phyloP scores from a whole-genome alignment of 1,140 invertebrate genomes.

The Micrasema minimum region DNA sequence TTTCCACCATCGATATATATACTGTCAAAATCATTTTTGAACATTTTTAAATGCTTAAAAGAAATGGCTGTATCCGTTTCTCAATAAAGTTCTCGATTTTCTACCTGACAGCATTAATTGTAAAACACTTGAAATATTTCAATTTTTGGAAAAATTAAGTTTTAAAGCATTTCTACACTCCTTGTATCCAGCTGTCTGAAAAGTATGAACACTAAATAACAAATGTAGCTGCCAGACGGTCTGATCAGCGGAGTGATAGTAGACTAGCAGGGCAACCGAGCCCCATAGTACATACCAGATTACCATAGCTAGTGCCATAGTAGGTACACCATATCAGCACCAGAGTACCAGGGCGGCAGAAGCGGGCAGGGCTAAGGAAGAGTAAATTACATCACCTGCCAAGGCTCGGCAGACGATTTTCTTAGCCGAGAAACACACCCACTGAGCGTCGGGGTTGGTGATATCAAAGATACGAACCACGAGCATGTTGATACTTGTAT shows the following conservation, averaged over 20 bases:
- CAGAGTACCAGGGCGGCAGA: neutral
- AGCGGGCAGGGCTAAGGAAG: slow-evolving; percentile 16
- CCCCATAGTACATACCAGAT: neutral
- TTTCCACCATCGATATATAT: too few relatives aligned
- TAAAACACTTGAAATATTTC: too few relatives aligned
- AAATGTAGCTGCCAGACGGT: slow-evolving; percentile 30
- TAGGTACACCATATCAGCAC: too few relatives aligned
- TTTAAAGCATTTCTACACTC: slow-evolving; percentile 14
- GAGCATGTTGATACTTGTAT: too few relatives aligned
- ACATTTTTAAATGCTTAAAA: too few relatives aligned
- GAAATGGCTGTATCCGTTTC: too few relatives aligned
- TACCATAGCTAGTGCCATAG: too few relatives aligned
- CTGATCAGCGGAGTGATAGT: slow-evolving; percentile 29
- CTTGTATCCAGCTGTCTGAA: slow-evolving; percentile 18
- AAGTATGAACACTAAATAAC: slow-evolving; percentile 37
- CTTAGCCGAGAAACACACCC: slow-evolving; percentile 41
- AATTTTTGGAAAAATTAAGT: too few relatives aligned
- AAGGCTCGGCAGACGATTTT: slow-evolving; percentile 38
- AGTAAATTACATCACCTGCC: slow-evolving; percentile 43
- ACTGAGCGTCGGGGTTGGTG: slow-evolving; percentile 20
- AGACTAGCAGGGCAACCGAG: neutral
- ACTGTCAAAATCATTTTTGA: too few relatives aligned
- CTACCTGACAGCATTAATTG: too few relatives aligned
- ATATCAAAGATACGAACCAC: neutral
- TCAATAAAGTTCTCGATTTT: too few relatives aligned